Evolutionary conservation across 2,797 vertebrate species (phyloP).

Genomic region (Presbytis comata): DNA sequence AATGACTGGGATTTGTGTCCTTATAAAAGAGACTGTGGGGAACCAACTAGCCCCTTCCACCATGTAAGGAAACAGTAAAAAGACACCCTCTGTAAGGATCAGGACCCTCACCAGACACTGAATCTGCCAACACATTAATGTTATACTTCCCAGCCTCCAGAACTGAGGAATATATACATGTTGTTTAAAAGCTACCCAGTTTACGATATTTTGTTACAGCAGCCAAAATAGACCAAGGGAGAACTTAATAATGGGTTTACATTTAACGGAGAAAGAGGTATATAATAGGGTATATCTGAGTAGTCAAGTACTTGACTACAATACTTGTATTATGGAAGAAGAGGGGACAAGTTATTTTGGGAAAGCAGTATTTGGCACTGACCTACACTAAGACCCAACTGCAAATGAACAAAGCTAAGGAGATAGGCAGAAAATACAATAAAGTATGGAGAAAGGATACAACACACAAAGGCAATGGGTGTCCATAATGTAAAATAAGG

Average conservation of each 20-base stretch:
- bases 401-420: background rate
- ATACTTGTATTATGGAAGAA: background rate
- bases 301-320: background rate
- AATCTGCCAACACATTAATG: background rate
- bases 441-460: background rate
- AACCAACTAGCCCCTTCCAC: background rate
- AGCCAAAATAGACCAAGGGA: background rate
- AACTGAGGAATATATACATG: background rate
- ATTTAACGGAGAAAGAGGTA: background rate
- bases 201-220: background rate
- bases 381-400: background rate
- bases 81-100: background rate
- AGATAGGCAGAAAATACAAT: background rate
- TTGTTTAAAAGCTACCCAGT: background rate
- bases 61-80: too few relatives aligned
- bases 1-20: background rate
- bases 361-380: background rate
- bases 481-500: background rate
- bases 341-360: background rate
- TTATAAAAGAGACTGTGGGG: background rate
- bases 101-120: rapidly evolving
- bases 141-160: background rate
- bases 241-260: background rate
- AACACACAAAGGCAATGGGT: background rate
- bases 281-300: background rate